Percentiles rank a stretch among this genome's conserved stretches.
These are phyloP conservation scores for Parazoanthus atlanticus DNA, from an alignment of 92 coral and sea anemone species.

Conservation along the genomic window DNA sequence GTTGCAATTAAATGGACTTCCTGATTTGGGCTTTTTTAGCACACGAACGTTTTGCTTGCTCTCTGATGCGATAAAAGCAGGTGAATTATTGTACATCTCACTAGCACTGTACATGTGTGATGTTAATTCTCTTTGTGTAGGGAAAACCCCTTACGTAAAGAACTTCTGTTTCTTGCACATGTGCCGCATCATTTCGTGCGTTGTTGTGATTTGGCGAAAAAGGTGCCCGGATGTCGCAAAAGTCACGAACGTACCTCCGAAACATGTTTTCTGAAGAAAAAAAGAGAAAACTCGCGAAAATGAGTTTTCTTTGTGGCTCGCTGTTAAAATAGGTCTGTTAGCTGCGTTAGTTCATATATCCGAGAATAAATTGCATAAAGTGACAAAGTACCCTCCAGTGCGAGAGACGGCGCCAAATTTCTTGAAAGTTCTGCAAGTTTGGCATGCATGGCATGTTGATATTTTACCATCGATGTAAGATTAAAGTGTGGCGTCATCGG, in stretches of 20 bases:
- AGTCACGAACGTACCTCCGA: conserved; percentile 5
- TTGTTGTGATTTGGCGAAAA: neutral
- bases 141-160: conserved; percentile 16
- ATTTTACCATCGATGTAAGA: neutral
- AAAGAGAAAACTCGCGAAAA: neutral
- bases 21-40: too few species aligned
- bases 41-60: neutral
- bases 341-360: too few species aligned
- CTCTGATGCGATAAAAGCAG: too few species aligned
- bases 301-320: neutral
- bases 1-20: neutral
- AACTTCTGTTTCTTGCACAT: neutral
- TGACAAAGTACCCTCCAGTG: neutral
- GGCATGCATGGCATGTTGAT: neutral
- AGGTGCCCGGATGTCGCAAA: neutral
- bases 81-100: neutral
- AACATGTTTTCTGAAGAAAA: neutral
- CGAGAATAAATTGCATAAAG: neutral
- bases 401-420: neutral
- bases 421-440: neutral
- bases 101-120: neutral
- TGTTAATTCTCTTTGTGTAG: neutral
- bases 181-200: neutral
- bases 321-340: neutral
- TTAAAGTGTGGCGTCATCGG: neutral